Evolutionary conservation across 53 echinoderm and acorn worm genomes (phyloP).

Genomic region (Hippasteria phrygiana): DNA sequence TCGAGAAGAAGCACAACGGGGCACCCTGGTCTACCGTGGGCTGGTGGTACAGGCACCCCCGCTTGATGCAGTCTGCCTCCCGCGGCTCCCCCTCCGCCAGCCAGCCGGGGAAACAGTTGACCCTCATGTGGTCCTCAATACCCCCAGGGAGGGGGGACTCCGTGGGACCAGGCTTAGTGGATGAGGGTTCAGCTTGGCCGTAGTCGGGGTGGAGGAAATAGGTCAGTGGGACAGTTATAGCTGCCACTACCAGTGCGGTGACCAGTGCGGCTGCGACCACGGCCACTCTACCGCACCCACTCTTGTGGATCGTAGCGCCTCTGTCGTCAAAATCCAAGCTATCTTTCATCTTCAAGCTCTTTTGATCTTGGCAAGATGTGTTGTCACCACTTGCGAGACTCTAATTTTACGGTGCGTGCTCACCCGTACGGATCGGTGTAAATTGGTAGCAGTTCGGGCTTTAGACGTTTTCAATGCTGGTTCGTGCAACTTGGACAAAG

Average conservation of each 20-base stretch:
- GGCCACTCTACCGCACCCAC: background rate
- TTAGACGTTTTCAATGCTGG: too few species aligned
- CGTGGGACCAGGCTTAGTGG: background rate
- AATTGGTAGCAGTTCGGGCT: too few species aligned
- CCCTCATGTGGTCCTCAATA: constrained; percentile 30
- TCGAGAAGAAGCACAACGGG: constrained; percentile 83
- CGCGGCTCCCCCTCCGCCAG: constrained; percentile 21
- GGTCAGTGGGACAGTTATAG: constrained; percentile 53
- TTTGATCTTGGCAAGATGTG: too few species aligned
- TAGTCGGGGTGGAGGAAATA: constrained; percentile 78
- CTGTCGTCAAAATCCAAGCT: constrained; percentile 23
- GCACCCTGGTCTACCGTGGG: constrained; percentile 49
- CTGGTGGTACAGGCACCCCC: constrained; percentile 75
- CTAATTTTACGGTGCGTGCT: too few species aligned
- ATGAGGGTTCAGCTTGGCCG: background rate
- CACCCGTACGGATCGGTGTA: too few species aligned
- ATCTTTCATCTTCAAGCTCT: background rate
- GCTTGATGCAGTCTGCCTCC: constrained; percentile 59
- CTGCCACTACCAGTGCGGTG: constrained; percentile 56
- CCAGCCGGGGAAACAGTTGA: constrained; percentile 84
- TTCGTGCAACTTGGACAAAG: too few species aligned
- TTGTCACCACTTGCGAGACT: too few species aligned
- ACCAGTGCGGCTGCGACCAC: constrained; percentile 28
- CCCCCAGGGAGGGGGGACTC: background rate
- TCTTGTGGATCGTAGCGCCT: background rate